Evolutionary conservation across 2,113 vertebrate species (phyloP), one percentile per base, ranked within the genome.

Genomic region (Hirundichthys speculiger): DNA sequence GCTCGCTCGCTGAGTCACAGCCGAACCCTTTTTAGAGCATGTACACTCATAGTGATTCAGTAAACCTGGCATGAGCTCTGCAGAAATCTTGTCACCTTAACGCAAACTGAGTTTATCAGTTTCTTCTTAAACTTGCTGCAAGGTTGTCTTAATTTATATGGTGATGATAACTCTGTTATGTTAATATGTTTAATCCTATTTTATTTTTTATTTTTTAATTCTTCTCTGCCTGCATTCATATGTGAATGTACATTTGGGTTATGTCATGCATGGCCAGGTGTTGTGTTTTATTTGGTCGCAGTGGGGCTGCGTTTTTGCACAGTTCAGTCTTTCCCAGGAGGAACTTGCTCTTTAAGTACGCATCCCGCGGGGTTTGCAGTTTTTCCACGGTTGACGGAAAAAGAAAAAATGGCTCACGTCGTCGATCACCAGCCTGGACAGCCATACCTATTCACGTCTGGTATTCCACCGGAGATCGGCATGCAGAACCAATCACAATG

Each of bases 101-200:
- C 71, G 30, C 56, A 21, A 81, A 76, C 77, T 71, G 68, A 86
- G 41, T 34, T 13, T 54, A 73, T 75, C 73, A 53, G 70, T 77
- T 80, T 74, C 40, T 62, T 68, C 75, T 80, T 67, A 68, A 83
- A 83, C 73, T 65, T 73, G 75, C 84, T 90, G 86, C 85, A 86
- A 73, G 86, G 79, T 86, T 79, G 81, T 90, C 87, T 90, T 92
- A 88, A 91, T 90, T 92, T 92, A 89, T 91, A 77, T 83, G 49
- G 74, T 67, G 43, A 25, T 75, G 69, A 69, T 79, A 69, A 74
- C 74, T 70, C 60, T 83, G 85, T 91, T 86, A 55, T 76, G 90
- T 93, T 91, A 83, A 93, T 87, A 88, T 95, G 92, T 96, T 93
- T 93, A 93, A 94, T 95, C 90, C 86, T 95, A 96, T 98, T 8